Evolutionary conservation across 2,888 invertebrate genomes (phyloP).

Genomic region (Lutraria lutraria): DNA sequence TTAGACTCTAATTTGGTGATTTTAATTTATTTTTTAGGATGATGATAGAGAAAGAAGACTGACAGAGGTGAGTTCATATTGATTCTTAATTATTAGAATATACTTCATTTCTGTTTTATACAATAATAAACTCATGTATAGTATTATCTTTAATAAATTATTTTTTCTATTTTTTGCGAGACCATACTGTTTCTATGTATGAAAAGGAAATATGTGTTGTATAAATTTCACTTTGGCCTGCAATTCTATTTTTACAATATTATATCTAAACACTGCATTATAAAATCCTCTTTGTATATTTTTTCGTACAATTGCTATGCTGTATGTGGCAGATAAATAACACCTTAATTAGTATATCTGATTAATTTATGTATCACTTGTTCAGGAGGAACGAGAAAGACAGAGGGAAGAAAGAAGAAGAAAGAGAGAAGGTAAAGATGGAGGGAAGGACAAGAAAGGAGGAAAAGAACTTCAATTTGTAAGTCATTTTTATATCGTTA

Average conservation of each 20-base stretch:
- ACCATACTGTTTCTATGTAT: no score
- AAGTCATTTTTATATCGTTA: conserved; percentile 19
- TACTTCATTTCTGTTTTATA: no score
- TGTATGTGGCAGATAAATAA: background rate
- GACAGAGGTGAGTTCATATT: conserved; percentile 52
- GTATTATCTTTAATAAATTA: no score
- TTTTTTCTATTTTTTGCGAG: no score
- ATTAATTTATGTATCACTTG: background rate
- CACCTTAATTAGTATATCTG: background rate
- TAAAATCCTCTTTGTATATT: background rate
- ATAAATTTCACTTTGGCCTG: no score
- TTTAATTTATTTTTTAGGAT: conserved; percentile 31
- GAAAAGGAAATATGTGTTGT: no score
- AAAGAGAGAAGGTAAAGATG: conserved; percentile 70
- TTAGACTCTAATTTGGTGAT: background rate
- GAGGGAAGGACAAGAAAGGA: conserved; percentile 52
- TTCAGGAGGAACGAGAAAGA: conserved; percentile 76
- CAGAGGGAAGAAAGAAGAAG: conserved; percentile 75
- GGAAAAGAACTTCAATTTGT: conserved; percentile 66
- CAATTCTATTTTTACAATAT: no score
- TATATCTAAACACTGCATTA: no score
- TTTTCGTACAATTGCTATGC: background rate
- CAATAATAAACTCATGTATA: no score
- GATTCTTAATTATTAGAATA: no score
- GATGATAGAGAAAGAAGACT: conserved; percentile 43